Evolutionary conservation across 30 jellyfish, hydroid and myxozoan genomes (phyloP), one percentile per base, ranked within the genome.

Genomic region (Pseudorhiza aurosa): DNA sequence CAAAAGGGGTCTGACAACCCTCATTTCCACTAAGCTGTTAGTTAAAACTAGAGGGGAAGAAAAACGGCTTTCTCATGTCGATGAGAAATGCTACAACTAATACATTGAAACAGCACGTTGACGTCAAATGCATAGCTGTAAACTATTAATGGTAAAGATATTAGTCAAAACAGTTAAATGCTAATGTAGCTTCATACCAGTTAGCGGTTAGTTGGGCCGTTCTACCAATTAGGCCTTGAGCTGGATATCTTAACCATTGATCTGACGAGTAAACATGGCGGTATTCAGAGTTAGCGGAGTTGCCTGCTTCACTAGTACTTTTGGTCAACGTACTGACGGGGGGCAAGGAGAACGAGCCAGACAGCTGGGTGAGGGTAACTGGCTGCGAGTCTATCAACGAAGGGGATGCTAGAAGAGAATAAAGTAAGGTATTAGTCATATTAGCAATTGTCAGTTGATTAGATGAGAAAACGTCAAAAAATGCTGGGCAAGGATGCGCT

Each of bases 321-420:
- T 93, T 93, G 39, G 99, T 93, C 90, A 93, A 75, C 46, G 99
- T 93, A 72, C 99, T 93, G 88, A 93, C 99, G 29, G 99, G 99
- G 81, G 99, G 99, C 77, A 93, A 59, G 11, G 92, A 68, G 49
- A 75, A 82, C 60, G 97, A 57, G 65, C 77, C 59, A 29, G 97
- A 77, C 85, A 87, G 72, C 71, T 67, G 83, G 75, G 79, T 75
- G 31, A 87, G 77, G 7, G 93, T 28, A 26, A 37, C 92, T 26
- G 89, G 73, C 57, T 87, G 87, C 18, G 84, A 32, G 12, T 87
- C 96, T 0, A 76, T 87, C 96, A 87, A 46, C 46, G 96, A 57
- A 50, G 96, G 85, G 71, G 96, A 72, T 8, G 89, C 96, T 85
- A 43, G 25, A 40, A 75, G 75, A 57, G 59, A 75, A 80, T 17